Base-by-base conservation (phyloP, 2,888 invertebrate species). In the Nineta flava region DNA sequence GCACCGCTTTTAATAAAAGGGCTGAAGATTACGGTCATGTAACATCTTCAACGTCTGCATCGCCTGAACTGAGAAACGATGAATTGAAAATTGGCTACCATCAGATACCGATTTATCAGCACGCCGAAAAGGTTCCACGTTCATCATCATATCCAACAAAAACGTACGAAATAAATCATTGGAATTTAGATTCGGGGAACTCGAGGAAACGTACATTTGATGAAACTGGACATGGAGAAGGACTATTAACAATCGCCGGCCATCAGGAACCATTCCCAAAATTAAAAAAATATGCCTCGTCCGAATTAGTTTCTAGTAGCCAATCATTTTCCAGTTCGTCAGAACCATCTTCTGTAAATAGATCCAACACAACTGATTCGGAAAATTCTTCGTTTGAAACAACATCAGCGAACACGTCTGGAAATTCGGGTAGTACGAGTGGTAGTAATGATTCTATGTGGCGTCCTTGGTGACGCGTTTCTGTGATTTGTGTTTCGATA, bases 41-140 rank as follows among this genome's bases (percentile, higher is more conserved):
- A 2, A 72, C 74, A 0, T 73, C 73, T 0, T 71, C 75, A n/a
- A 73, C 74, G 1, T 74, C 74, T 2, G 73, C 71, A 60, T 69
- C 70, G 0, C 72, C 67, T 16, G 71, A 72, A 58, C 65, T 59
- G 2, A 58, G 65, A 31, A 47, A 44, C 32, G 42, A 49, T 35
- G 50, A 50, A n/a, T 43, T 52, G 26, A 53, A 53, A 46, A 53
- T 53, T 10, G 51, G 49, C 16, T 53, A 53, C 46, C 51, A 53
- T 26, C 32, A 47, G 31, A 52, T 53, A 10, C 53, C 53, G 21
- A 53, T 53, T 50, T 53, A 53, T 38, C 53, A 53, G 26, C 52
- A 48, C 15, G 5, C 32, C 2, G 53, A 53, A 38, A 53, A 51
- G 48, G 31, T 34, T 32, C 38, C 40, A 17, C 44, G 26, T n/a